Conservation (phyloP, 2,113 vertebrate genomes). For the Cryptomyrus ogoouensis region DNA sequence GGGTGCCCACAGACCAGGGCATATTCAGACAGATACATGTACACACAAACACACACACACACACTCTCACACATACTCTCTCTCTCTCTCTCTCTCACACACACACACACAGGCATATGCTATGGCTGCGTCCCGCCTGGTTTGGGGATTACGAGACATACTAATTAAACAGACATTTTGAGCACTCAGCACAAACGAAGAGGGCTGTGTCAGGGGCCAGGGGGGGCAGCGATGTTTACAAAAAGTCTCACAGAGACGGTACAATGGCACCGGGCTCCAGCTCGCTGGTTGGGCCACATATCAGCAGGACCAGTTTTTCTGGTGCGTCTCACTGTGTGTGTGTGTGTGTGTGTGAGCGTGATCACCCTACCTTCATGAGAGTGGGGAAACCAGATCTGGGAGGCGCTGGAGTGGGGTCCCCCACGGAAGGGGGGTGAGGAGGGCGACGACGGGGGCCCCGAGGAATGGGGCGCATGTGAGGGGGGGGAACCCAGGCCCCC, state of each 20-base stretch:
- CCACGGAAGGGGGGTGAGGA: constrained; percentile 79
- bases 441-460: constrained; percentile 73
- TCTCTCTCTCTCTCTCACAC: not conserved
- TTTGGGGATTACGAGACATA: constrained; percentile 27
- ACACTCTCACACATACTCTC: too few relatives aligned
- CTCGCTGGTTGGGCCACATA: not conserved
- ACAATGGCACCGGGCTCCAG: not conserved
- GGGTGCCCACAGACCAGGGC: constrained; percentile 6
- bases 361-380: constrained; percentile 83
- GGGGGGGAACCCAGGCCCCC: constrained; percentile 80
- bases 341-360: constrained; percentile 9
- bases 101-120: not conserved
- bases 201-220: not conserved
- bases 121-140: not conserved
- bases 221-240: not conserved
- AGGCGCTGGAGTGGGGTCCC: constrained; percentile 77
- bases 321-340: not conserved
- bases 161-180: constrained; percentile 25
- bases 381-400: constrained; percentile 96
- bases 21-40: constrained; percentile 11
- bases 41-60: not conserved
- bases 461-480: constrained; percentile 67
- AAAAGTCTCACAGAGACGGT: not conserved
- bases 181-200: constrained; percentile 12
- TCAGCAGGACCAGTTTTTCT: not conserved